Evolutionary conservation across 2,888 invertebrate genomes (phyloP).

Genomic region (Nemurella pictetii): DNA sequence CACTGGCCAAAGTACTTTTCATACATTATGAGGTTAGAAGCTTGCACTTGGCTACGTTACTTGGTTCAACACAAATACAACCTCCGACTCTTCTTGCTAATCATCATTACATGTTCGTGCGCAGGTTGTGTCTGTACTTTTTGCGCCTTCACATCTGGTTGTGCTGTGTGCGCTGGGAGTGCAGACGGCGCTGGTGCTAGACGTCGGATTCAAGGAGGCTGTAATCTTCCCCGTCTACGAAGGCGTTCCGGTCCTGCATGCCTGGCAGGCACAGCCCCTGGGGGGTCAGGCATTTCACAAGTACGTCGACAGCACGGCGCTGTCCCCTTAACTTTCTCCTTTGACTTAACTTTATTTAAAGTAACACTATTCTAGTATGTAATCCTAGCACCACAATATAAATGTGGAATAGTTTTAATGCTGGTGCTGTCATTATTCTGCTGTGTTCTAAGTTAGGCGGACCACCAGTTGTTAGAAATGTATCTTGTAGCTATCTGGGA

Average conservation of each 20-base stretch:
- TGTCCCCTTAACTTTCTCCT: too few species aligned
- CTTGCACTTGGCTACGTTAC: not conserved
- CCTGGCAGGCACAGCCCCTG: constrained; percentile 80
- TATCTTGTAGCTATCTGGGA: too few species aligned
- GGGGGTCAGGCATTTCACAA: constrained; percentile 73
- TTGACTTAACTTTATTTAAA: too few species aligned
- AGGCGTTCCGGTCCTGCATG: constrained; percentile 81
- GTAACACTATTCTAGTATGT: too few species aligned
- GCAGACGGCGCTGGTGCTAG: constrained; percentile 79
- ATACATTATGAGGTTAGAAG: constrained; percentile 82
- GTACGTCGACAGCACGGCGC: too few species aligned
- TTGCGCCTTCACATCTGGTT: constrained; percentile 85
- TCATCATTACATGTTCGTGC: constrained; percentile 19
- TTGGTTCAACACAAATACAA: not conserved
- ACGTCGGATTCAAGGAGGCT: constrained; percentile 86
- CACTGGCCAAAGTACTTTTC: constrained; percentile 88
- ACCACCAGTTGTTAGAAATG: too few species aligned
- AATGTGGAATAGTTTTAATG: too few species aligned
- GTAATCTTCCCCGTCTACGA: constrained; percentile 81
- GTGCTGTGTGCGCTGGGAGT: constrained; percentile 81
- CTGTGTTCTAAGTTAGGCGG: too few species aligned
- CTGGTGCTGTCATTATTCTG: too few species aligned
- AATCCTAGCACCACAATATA: too few species aligned
- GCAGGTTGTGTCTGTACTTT: constrained; percentile 73
- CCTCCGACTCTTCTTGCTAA: too few species aligned